phyloP scores from a whole-genome alignment of 1,140 invertebrate genomes.

The Diprion similis region DNA sequence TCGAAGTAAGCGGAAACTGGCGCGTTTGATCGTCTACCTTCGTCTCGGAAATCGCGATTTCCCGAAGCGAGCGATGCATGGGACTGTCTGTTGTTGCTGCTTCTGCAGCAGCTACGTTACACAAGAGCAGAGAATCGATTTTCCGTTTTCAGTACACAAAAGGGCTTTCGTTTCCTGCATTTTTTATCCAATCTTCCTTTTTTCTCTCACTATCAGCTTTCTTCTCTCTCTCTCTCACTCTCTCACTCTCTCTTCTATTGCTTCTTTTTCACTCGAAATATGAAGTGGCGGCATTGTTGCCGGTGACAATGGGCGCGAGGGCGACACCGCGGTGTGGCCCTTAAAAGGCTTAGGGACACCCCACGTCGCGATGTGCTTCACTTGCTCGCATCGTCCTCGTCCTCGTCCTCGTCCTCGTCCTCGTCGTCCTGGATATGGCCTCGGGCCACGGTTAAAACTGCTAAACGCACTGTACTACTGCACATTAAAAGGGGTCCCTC shows the following conservation, averaged over 20 bases:
- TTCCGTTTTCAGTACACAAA: not conserved
- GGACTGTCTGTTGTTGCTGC: no score
- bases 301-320: conserved; percentile 4
- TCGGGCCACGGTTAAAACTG: conserved; percentile 6
- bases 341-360: conserved; percentile 8
- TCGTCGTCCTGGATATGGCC: not conserved
- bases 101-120: not conserved
- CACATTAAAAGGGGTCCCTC: conserved; percentile 4
- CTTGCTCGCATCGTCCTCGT: not conserved
- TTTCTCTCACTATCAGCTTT: not conserved
- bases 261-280: conserved; percentile 13
- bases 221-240: not conserved
- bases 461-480: conserved; percentile 2
- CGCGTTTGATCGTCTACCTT: no score
- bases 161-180: not conserved
- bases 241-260: not conserved
- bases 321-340: not conserved
- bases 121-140: conserved; percentile 1
- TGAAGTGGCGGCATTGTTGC: conserved; percentile 13
- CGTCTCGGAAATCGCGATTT: no score
- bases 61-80: not conserved
- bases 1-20: no score
- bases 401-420: not conserved
- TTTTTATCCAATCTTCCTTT: conserved; percentile 1
- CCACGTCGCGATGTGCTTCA: not conserved